phyloP scores from a whole-genome alignment of 2,888 invertebrate genomes.

The Euspilapteryx auroguttella region DNA sequence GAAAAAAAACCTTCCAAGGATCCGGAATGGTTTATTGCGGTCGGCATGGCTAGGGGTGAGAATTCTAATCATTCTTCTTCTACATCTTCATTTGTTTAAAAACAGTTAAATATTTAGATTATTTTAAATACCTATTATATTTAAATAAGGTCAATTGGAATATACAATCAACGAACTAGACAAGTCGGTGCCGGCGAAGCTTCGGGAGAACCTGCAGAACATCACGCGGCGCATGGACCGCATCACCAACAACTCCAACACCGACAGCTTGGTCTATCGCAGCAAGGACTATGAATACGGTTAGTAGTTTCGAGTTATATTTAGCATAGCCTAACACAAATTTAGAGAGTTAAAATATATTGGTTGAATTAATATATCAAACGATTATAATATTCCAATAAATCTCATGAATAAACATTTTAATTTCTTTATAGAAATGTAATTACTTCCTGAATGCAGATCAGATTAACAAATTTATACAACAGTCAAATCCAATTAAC shows the following conservation, averaged over 20 bases:
- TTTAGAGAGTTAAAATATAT: too few relatives aligned
- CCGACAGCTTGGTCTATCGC: slow-evolving; percentile 25
- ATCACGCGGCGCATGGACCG: slow-evolving; percentile 43
- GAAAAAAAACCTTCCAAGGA: slow-evolving; percentile 50
- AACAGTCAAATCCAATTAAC: too few relatives aligned
- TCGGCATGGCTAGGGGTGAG: slow-evolving; percentile 42
- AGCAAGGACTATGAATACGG: slow-evolving; percentile 52
- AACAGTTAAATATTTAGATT: too few relatives aligned
- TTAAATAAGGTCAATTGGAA: slow-evolving; percentile 33
- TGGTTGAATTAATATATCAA: too few relatives aligned
- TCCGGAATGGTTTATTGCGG: slow-evolving; percentile 44
- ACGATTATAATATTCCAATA: too few relatives aligned
- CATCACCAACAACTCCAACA: slow-evolving; percentile 27
- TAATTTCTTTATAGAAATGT: too few relatives aligned
- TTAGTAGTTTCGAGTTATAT: slow-evolving; percentile 12
- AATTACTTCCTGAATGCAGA: too few relatives aligned
- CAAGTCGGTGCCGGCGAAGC: slow-evolving; percentile 34
- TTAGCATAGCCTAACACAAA: neutral
- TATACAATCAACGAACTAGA: slow-evolving; percentile 48
- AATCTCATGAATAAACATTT: too few relatives aligned
- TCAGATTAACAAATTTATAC: too few relatives aligned
- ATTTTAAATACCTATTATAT: too few relatives aligned
- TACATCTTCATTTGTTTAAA: too few relatives aligned
- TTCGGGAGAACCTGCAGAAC: slow-evolving; percentile 42
- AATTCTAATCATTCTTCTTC: neutral